Conservation (phyloP, 1,140 invertebrate genomes). For the Neomicropteryx cornuta region DNA sequence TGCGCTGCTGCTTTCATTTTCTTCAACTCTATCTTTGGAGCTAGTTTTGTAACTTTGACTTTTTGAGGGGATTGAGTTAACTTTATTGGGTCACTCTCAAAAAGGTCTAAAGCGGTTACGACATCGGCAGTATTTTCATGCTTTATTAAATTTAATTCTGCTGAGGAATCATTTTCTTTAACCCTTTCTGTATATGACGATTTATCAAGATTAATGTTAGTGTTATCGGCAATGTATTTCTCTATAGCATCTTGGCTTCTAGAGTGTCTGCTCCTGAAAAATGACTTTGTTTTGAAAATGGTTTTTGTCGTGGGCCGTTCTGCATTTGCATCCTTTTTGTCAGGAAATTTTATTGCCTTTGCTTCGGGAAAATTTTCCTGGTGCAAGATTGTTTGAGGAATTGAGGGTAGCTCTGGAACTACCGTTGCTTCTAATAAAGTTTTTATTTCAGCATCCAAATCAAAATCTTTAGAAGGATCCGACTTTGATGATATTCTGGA, state of each 20-base stretch:
- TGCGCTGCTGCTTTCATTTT: slow-evolving; percentile 30
- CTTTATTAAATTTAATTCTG: too few relatives aligned
- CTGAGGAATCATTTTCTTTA: too few relatives aligned
- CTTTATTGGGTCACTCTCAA: slow-evolving; percentile 27
- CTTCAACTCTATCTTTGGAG: slow-evolving; percentile 39
- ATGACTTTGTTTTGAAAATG: slow-evolving; percentile 40
- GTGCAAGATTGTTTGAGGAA: slow-evolving; percentile 29
- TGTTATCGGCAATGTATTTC: slow-evolving; percentile 33
- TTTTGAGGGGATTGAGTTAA: slow-evolving; percentile 21
- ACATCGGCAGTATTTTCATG: slow-evolving; percentile 32
- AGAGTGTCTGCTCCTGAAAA: slow-evolving; percentile 41
- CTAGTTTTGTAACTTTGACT: slow-evolving; percentile 29
- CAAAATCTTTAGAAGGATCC: slow-evolving; percentile 37
- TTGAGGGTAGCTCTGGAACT: slow-evolving; percentile 38
- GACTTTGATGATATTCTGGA: slow-evolving; percentile 26
- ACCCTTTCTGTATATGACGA: too few relatives aligned
- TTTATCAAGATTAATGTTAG: too few relatives aligned
- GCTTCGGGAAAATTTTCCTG: slow-evolving; percentile 39
- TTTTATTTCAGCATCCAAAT: slow-evolving; percentile 40
- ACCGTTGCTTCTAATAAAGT: slow-evolving; percentile 42
- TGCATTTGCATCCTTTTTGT: slow-evolving; percentile 20
- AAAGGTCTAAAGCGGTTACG: slow-evolving; percentile 26
- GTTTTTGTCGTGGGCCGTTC: slow-evolving; percentile 30
- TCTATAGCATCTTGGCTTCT: slow-evolving; percentile 41
- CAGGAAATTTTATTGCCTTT: slow-evolving; percentile 24